Evolutionary conservation across 92 coral and sea anemone genomes (phyloP).

Genomic region (Paragorgia papillata): DNA sequence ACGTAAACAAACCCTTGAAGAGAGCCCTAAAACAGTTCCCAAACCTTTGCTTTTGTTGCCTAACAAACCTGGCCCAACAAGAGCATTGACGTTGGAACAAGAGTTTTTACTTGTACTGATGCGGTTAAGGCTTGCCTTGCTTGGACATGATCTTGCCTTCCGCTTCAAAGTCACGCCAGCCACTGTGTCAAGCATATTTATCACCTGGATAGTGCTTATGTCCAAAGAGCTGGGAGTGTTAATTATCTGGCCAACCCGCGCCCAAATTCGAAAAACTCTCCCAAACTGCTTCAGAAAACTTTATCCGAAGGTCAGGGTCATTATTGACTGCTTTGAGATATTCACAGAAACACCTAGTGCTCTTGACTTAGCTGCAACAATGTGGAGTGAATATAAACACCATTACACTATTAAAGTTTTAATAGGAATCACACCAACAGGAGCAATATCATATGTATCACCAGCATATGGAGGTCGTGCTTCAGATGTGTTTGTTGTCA

Average conservation of each 20-base stretch:
- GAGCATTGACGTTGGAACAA: constrained; percentile 51
- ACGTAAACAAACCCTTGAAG: constrained; percentile 55
- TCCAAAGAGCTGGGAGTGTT: constrained; percentile 66
- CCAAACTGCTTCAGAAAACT: constrained; percentile 57
- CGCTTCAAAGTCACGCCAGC: constrained; percentile 30
- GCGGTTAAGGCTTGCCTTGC: constrained; percentile 49
- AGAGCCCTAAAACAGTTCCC: constrained; percentile 44
- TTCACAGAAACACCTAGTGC: constrained; percentile 70
- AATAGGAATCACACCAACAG: too few species aligned
- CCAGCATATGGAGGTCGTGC: constrained; percentile 72
- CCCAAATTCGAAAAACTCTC: constrained; percentile 57
- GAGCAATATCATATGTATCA: constrained; percentile 62
- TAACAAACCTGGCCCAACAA: constrained; percentile 36
- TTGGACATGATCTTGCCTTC: constrained; percentile 34
- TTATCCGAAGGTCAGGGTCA: constrained; percentile 59
- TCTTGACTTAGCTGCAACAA: constrained; percentile 59
- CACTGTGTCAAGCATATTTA: constrained; percentile 34
- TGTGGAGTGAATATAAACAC: constrained; percentile 35
- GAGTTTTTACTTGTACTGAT: constrained; percentile 51
- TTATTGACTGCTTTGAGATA: constrained; percentile 65
- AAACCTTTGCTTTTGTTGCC: not conserved
- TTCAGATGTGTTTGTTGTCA: constrained; percentile 61
- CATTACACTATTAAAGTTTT: constrained; percentile 59
- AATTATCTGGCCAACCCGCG: constrained; percentile 62
- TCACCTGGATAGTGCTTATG: constrained; percentile 49